These are phyloP conservation scores for Phrynocephalus guinanensis DNA, from an alignment of 2,797 vertebrate species.

Conservation along the genomic window DNA sequence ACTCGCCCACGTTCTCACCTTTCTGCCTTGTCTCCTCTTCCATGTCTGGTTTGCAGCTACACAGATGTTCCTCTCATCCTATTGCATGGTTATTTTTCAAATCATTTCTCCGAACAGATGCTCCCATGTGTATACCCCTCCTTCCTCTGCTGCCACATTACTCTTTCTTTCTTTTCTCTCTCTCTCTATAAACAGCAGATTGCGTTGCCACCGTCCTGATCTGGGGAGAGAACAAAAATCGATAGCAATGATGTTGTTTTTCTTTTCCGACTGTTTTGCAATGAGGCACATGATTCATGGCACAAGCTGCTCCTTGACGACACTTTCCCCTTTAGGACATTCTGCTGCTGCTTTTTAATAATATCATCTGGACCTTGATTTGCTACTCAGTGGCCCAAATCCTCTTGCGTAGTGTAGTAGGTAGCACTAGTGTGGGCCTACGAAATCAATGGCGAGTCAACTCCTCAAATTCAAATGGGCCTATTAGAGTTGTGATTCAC, in stretches of 20 bases:
- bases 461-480: no score
- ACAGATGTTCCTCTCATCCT: constrained; percentile 67
- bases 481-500: no score
- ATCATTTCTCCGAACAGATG: constrained; percentile 72
- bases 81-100: constrained; percentile 67
- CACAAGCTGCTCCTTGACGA: constrained; percentile 12
- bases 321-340: background rate
- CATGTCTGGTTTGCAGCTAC: constrained; percentile 15
- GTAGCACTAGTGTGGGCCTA: no score
- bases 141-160: constrained; percentile 58
- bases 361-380: constrained; percentile 5
- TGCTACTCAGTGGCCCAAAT: background rate
- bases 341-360: constrained; percentile 8
- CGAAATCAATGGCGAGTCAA: no score
- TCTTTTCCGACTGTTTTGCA: constrained; percentile 39
- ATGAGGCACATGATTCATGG: background rate
- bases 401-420: no score
- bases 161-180: background rate
- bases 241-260: constrained; percentile 50
- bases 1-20: background rate
- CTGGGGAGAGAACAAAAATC: constrained; percentile 68
- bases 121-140: constrained; percentile 52
- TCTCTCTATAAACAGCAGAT: constrained; percentile 71
- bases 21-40: constrained; percentile 11
- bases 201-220: constrained; percentile 55